Conservation (phyloP, 2,113 vertebrate genomes). For the Cryptotis parvus region DNA sequence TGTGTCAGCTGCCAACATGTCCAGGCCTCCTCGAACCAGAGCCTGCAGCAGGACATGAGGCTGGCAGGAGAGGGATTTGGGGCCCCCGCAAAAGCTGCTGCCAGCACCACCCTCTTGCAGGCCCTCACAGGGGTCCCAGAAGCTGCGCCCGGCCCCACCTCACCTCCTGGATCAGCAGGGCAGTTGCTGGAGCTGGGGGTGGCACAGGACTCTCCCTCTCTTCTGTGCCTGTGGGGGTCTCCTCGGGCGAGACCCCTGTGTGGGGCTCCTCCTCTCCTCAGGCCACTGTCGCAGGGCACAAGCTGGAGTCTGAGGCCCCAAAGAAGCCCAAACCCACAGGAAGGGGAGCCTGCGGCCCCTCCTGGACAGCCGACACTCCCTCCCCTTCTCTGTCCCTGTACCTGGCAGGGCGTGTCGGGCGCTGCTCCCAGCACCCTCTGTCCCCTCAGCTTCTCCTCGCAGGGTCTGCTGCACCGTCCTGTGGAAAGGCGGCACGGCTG, state of each 20-base stretch:
- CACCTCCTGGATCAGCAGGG: conserved; percentile 92
- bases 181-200: conserved; percentile 82
- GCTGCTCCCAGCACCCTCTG: not conserved
- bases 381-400: conserved; percentile 53
- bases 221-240: not conserved
- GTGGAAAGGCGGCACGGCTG: not conserved
- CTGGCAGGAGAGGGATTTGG: not conserved
- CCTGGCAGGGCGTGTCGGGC: conserved; percentile 68
- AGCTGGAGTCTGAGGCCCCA: not conserved
- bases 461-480: conserved; percentile 59
- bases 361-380: no score
- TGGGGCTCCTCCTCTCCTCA: not conserved
- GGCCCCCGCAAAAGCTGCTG: accelerated
- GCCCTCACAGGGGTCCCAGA: not conserved
- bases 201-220: not conserved
- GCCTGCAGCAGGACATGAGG: conserved; percentile 84
- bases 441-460: conserved; percentile 11
- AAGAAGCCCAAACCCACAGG: not conserved
- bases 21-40: conserved; percentile 88
- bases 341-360: not conserved
- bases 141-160: not conserved
- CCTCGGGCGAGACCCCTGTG: not conserved
- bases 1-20: conserved; percentile 86
- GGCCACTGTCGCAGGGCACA: conserved; percentile 67
- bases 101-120: not conserved